Conservation (phyloP, 2,888 invertebrate species). For the Tipula vernalis region DNA sequence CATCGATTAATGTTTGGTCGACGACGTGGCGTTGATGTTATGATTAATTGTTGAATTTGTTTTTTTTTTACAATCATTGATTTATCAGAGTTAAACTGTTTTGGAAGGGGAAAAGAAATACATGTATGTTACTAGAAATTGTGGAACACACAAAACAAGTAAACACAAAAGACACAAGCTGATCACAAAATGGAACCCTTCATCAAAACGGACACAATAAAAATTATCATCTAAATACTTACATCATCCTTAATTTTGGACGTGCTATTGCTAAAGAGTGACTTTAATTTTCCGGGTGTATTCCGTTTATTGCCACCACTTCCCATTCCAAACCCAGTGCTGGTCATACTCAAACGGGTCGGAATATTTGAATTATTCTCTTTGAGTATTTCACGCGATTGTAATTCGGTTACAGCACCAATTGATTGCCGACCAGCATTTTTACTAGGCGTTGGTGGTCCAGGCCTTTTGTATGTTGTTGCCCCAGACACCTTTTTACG, state of each 20-base stretch:
- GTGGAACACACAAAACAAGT: background rate
- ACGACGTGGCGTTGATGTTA: background rate
- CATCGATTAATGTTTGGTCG: background rate
- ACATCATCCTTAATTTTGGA: conserved; percentile 36
- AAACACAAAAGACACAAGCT: background rate
- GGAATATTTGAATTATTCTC: background rate
- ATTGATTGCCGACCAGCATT: conserved; percentile 62
- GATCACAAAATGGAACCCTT: background rate
- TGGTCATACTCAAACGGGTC: background rate
- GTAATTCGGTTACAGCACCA: conserved; percentile 21
- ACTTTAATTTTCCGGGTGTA: conserved; percentile 51
- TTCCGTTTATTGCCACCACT: conserved; percentile 34
- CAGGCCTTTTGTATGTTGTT: conserved; percentile 72
- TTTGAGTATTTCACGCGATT: background rate
- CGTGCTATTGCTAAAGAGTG: conserved; percentile 39
- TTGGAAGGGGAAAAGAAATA: background rate
- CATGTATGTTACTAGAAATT: background rate
- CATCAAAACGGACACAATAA: background rate
- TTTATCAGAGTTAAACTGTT: background rate
- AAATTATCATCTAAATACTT: conserved; percentile 16
- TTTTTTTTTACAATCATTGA: background rate
- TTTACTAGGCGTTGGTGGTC: conserved; percentile 78
- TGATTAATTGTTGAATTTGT: background rate
- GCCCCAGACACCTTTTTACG: conserved; percentile 42
- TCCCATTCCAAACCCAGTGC: conserved; percentile 15